Conservation (phyloP, 2,113 vertebrate genomes). For the Phalacrocorax aristotelis region DNA sequence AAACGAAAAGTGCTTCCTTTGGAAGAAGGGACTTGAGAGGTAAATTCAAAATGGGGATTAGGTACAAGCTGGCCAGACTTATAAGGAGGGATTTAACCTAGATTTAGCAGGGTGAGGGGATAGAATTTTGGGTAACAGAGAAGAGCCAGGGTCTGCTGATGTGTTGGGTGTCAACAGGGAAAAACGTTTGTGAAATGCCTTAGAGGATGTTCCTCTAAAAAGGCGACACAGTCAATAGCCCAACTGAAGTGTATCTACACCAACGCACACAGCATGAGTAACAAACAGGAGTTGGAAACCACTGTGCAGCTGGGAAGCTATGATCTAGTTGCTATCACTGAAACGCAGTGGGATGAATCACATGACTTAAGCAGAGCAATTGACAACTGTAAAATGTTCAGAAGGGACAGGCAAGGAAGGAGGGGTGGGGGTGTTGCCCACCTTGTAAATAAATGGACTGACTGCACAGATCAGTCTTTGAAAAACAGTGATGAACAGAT, state of each 20-base stretch:
- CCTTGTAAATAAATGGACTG: background rate
- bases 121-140: background rate
- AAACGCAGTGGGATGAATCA: accelerated
- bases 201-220: background rate
- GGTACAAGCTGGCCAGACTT: background rate
- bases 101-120: accelerated
- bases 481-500: background rate
- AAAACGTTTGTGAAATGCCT: background rate
- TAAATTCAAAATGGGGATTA: background rate
- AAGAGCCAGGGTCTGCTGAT: background rate
- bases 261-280: background rate
- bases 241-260: background rate
- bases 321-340: background rate
- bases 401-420: background rate
- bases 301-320: background rate
- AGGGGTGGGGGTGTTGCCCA: accelerated
- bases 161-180: background rate
- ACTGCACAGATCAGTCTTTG: background rate
- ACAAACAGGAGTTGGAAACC: background rate
- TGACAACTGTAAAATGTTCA: background rate
- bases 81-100: background rate
- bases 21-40: background rate
- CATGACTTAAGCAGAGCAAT: background rate
- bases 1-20: background rate
- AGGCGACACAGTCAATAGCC: background rate